These are phyloP conservation scores for Drosophila monieri DNA, from an alignment of 2,888 invertebrate species.

Conservation along the genomic window DNA sequence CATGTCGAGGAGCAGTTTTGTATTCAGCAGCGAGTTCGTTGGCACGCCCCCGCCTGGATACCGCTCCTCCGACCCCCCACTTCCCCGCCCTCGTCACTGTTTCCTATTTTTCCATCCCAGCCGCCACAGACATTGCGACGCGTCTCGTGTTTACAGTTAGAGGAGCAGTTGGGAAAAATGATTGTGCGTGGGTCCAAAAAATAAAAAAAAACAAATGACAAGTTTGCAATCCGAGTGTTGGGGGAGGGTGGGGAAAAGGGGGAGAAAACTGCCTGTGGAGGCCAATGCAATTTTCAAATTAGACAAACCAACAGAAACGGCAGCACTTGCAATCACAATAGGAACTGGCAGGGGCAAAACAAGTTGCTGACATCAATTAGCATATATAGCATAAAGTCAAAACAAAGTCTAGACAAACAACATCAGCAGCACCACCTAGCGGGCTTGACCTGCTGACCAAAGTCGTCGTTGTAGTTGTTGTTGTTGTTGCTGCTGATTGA, in stretches of 20 bases:
- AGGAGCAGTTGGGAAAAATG: conserved; percentile 54
- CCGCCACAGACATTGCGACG: conserved; percentile 66
- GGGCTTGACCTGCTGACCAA: conserved; percentile 50
- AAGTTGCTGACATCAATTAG: conserved; percentile 64
- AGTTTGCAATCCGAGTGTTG: conserved; percentile 9
- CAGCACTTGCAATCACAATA: conserved; percentile 30
- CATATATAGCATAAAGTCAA: conserved; percentile 57
- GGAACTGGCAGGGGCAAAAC: conserved; percentile 36
- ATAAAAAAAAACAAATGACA: conserved; percentile 9
- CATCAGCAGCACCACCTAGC: conserved; percentile 58
- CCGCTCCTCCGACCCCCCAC: conserved; percentile 4
- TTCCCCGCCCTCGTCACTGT: conserved; percentile 11
- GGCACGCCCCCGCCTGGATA: conserved; percentile 48
- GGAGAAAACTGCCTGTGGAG: conserved; percentile 45
- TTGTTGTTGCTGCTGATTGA: conserved; percentile 55
- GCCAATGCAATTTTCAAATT: conserved; percentile 73
- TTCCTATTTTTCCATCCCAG: neutral
- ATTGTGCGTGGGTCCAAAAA: conserved; percentile 60
- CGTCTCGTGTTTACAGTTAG: conserved; percentile 76
- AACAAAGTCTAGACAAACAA: conserved; percentile 68
- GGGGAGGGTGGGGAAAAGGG: conserved; percentile 4
- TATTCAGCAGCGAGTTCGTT: conserved; percentile 58
- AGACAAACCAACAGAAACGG: conserved; percentile 43
- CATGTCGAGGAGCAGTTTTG: conserved; percentile 54
- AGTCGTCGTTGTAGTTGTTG: conserved; percentile 16